Base-by-base conservation (phyloP, 1,140 invertebrate genomes). In the Diplogasteroides magnus region DNA sequence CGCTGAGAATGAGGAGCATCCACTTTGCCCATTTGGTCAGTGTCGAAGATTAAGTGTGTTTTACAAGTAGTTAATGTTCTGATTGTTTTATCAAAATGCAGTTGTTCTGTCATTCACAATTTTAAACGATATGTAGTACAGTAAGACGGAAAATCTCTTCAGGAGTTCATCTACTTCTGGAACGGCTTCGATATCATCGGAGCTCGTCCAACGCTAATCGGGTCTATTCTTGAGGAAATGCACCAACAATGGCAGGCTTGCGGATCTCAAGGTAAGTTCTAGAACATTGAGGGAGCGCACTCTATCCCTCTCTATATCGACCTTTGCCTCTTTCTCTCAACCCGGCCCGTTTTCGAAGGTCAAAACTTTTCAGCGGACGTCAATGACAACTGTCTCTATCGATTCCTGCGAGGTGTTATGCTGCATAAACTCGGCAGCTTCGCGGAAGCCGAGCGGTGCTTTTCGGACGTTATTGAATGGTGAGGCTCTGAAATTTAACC, bases 91-190 rank as follows among this genome's bases (percentile, higher is more conserved):
- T n/a, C n/a, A n/a, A n/a, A n/a, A n/a, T n/a, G n/a, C n/a, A n/a
- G n/a, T n/a, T n/a, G n/a, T n/a, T n/a, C n/a, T n/a, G n/a, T n/a
- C n/a, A n/a, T n/a, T n/a, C n/a, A n/a, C n/a, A n/a, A n/a, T n/a
- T n/a, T n/a, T n/a, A n/a, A n/a, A n/a, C n/a, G n/a, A n/a, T 37
- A 75, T 15, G 11, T 28, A 28, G 55, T 23, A 29, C n/a, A 26
- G 2, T 73, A 31, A 32, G 25, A 31, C 2, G 19, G 32, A 32
- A 31, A 27, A 32, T 14, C 1, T 69, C 77, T 80, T 15, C 71
- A 87, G 86, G 94, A 97, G 84, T 86, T 96, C 64, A 87, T 96
- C 76, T 97, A 91, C 79, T 86, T 96, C 0, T 97, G 93, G 93
- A 97, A 97, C 86, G 88, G 92, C 74, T 94, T 96, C 83, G 89